Evolutionary conservation across 2,888 invertebrate genomes (phyloP).

Genomic region (Liodrosophila aerea): DNA sequence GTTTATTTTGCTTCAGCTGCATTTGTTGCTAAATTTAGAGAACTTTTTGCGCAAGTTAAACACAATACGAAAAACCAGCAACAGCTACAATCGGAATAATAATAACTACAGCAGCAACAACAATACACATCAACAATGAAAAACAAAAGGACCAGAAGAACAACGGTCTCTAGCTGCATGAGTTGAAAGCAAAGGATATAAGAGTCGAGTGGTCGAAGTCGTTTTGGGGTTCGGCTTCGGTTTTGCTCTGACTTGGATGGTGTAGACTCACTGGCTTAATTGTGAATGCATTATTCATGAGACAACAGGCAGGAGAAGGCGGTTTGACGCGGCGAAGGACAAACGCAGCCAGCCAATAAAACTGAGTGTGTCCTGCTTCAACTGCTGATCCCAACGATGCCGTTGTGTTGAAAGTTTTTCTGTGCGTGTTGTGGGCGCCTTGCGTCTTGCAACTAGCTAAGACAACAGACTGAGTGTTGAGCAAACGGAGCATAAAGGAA

Average conservation of each 20-base stretch:
- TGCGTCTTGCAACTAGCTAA: conserved; percentile 33
- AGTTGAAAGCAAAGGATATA: conserved; percentile 22
- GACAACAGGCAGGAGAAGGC: conserved; percentile 33
- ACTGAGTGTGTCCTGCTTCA: conserved; percentile 43
- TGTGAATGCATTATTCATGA: conserved; percentile 76
- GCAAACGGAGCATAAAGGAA: conserved; percentile 59
- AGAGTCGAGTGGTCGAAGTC: conserved; percentile 7
- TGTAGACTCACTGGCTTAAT: conserved; percentile 59
- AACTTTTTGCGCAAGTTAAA: conserved; percentile 51
- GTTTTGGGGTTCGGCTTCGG: conserved; percentile 9
- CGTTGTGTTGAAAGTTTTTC: conserved; percentile 30
- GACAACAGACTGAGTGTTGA: conserved; percentile 33
- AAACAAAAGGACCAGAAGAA: conserved; percentile 2
- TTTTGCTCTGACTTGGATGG: conserved; percentile 2
- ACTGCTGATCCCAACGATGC: conserved; percentile 15
- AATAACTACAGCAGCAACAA: conserved; percentile 45
- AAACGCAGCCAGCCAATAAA: conserved; percentile 66
- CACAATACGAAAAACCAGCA: conserved; percentile 25
- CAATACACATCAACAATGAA: conserved; percentile 1
- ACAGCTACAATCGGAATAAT: conserved; percentile 52
- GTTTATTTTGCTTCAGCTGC: conserved; percentile 29
- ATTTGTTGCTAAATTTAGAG: conserved; percentile 62
- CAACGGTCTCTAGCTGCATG: conserved; percentile 14
- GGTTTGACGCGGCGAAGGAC: conserved; percentile 39
- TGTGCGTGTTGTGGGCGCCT: conserved; percentile 17